Conservation (phyloP, 2,888 invertebrate species). For the Drosophila yooni region DNA sequence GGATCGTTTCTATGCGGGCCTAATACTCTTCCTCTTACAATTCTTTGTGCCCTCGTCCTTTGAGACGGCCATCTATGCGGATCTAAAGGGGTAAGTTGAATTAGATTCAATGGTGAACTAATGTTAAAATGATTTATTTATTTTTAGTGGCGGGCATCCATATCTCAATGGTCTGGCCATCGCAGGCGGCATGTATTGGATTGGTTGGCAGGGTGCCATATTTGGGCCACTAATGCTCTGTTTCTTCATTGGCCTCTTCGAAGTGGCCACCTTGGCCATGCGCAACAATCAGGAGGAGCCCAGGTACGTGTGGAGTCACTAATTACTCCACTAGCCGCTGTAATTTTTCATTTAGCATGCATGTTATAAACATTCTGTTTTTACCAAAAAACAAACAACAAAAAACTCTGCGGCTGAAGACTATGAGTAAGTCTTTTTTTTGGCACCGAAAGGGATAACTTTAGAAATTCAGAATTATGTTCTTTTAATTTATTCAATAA, state of each 20-base stretch:
- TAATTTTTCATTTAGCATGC: conserved; percentile 53
- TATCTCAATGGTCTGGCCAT: conserved; percentile 98
- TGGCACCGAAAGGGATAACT: neutral
- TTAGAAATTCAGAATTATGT: neutral
- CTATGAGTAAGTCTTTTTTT: conserved; percentile 54
- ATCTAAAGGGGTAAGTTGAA: conserved; percentile 94
- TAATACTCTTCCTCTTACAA: conserved; percentile 92
- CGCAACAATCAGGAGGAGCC: conserved; percentile 83
- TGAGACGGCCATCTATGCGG: conserved; percentile 97
- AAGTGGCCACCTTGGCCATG: conserved; percentile 90
- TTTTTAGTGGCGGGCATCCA: conserved; percentile 94
- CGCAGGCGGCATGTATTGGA: conserved; percentile 98
- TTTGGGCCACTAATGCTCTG: conserved; percentile 98
- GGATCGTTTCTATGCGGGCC: conserved; percentile 92
- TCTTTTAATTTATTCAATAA: neutral
- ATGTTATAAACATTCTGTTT: conserved; percentile 41
- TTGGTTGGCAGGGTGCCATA: conserved; percentile 98
- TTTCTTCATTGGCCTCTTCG: conserved; percentile 96
- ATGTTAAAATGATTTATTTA: neutral
- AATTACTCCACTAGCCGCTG: neutral
- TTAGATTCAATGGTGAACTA: neutral
- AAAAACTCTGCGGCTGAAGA: conserved; percentile 45
- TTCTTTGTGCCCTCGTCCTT: conserved; percentile 95
- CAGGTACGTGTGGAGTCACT: conserved; percentile 69
- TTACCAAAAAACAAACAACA: conserved; percentile 15